Evolutionary conservation across 2,888 invertebrate species (phyloP).

Genomic region (Scaeva pyrastri): DNA sequence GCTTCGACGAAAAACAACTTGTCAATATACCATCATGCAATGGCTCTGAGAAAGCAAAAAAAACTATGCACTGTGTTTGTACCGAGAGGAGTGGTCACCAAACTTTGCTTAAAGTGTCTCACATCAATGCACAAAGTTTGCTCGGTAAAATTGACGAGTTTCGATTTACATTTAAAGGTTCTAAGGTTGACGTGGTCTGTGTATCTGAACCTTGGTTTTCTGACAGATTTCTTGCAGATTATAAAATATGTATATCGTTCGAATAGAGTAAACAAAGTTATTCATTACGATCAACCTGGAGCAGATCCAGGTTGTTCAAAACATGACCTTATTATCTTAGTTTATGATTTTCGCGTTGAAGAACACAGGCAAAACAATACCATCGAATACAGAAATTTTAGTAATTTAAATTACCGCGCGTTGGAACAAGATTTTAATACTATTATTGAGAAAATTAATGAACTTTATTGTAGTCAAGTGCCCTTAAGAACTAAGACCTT

Average conservation of each 20-base stretch:
- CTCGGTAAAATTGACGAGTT: constrained; percentile 23
- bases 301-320: too few relatives aligned
- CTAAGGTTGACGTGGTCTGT: constrained; percentile 18
- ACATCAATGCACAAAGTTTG: background rate
- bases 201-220: constrained; percentile 20
- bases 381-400: too few relatives aligned
- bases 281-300: too few relatives aligned
- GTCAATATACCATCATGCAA: too few relatives aligned
- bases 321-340: too few relatives aligned
- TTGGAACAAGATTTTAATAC: too few relatives aligned
- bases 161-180: constrained; percentile 9
- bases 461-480: too few relatives aligned
- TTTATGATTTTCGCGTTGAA: too few relatives aligned
- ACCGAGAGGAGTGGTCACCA: background rate
- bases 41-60: background rate
- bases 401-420: too few relatives aligned
- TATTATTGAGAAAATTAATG: too few relatives aligned
- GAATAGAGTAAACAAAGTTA: background rate
- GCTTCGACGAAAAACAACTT: constrained; percentile 17
- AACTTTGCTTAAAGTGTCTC: background rate
- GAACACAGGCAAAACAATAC: too few relatives aligned
- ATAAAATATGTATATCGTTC: background rate
- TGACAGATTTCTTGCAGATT: background rate
- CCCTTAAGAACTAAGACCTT: too few relatives aligned
- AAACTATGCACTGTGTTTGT: background rate